Base-by-base conservation (phyloP, 23 tunicate genomes). In the Aplidium turbinatum region DNA sequence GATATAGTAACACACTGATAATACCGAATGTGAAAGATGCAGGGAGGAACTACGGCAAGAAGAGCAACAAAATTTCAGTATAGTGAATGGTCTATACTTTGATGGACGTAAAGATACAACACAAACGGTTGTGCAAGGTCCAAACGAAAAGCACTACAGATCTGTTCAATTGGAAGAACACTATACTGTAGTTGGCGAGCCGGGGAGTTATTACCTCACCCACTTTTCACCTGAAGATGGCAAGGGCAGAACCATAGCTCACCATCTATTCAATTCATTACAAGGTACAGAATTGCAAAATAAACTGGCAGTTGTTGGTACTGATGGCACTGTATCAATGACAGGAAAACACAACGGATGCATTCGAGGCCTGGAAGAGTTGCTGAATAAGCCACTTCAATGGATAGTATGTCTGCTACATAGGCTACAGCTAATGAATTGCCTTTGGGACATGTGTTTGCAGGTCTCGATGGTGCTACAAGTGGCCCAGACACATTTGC, bases 101-200 rank as follows among this genome's bases (percentile, higher is more conserved):
- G 70, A 63, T 63, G 70, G 70, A 7, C 42, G 70, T 7, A 63
- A 63, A 63, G 70, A 63, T 31, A n/a, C n/a, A n/a, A n/a, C n/a
- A n/a, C n/a, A n/a, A n/a, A n/a, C n/a, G n/a, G n/a, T n/a, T n/a
- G n/a, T 21, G 13, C 70, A 63, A 63, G 70, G 46, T 31, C 70
- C 70, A 28, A 63, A 28, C 29, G 38, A 26, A 30, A 63, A 63
- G 33, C 19, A 63, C 18, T 63, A 63, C 29, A 7, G 42, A 18
- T 26, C 70, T 26, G 33, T 31, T 26, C 46, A 63, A 31, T 6
- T 26, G 38, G 75, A 68, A 42, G 75, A 68, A 13, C 75, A 68
- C 39, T 36, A 36, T 35, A 39, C 26, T 19, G 21, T 68, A 39
- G 75, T 39, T 4, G 75, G 75, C 18, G 75, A 68, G 56, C 75